Evolutionary conservation across 2,113 vertebrate genomes (phyloP).

Genomic region (Myrmecophaga tridactyla): DNA sequence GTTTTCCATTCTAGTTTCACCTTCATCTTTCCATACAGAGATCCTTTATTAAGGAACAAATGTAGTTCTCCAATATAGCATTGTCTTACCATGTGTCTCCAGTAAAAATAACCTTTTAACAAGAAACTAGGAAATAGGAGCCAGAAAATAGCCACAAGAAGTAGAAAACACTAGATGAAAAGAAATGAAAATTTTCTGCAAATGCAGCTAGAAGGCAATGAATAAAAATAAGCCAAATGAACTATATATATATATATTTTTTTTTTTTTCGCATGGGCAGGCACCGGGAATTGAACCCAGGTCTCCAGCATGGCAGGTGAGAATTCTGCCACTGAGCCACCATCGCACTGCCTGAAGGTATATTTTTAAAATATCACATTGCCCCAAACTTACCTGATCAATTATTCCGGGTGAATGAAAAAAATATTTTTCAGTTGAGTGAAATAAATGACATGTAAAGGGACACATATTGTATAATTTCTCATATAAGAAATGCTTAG

Average conservation of each 20-base stretch:
- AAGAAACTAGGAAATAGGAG: neutral
- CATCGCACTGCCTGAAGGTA: no score
- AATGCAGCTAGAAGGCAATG: neutral
- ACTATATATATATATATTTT: no score
- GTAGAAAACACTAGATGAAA: conserved; percentile 7
- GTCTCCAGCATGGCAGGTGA: no score
- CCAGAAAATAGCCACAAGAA: neutral
- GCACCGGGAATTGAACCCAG: no score
- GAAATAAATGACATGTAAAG: no score
- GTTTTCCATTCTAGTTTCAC: neutral
- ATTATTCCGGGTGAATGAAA: conserved; percentile 47
- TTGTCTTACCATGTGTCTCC: neutral
- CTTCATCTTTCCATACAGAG: neutral
- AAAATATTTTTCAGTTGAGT: neutral
- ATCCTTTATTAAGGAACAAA: neutral
- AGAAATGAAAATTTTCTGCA: neutral
- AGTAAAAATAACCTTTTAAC: neutral
- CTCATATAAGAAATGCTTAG: no score
- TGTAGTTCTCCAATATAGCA: neutral
- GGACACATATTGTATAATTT: no score
- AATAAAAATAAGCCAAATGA: conserved; percentile 41
- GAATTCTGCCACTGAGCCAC: no score
- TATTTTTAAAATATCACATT: conserved; percentile 35
- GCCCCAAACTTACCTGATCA: neutral
- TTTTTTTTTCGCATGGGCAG: no score